Base-by-base conservation (phyloP, 2,888 invertebrate genomes). In the Galerucella calmariensis region DNA sequence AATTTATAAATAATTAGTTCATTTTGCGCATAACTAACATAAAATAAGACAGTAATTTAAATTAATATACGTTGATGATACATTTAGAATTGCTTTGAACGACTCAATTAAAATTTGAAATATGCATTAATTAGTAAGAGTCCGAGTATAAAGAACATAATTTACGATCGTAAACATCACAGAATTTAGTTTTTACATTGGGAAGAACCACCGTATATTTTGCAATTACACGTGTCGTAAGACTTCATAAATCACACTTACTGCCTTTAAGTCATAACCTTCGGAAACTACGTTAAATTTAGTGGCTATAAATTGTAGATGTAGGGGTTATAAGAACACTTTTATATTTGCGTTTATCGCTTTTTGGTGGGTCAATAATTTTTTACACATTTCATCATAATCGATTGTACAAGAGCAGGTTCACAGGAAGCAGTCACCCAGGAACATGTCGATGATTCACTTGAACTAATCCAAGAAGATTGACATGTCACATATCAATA, bases 131-230 rank as follows among this genome's bases (percentile, higher is more conserved):
- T 85, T 84, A 84, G 84, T 83, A 81, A 78, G 78, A 79, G 81
- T 82, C 83, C 82, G 82, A 85, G 83, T 77, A 81, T 78, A 75
- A 71, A 74, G 77, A 51, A n/a, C 68, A 77, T 83, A 83, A 85
- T 85, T 86, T 85, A 85, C 83, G 83, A 80, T 79, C 78, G 78
- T 65, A 74, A 79, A 85, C 85, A 86, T 86, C 85, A 86, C 81
- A 84, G 82, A 82, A 82, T 80, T 82, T 81, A 79, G 78, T 80
- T 82, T 83, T 79, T 79, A 80, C 78, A 20, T 82, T 81, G 78
- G 78, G 75, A 75, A 76, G 74, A 75, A 76, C 69, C 70, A 62
- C 53, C 44, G 73, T 69, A 24, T 67, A 67, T 65, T 65, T 63
- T 66, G 73, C 56, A 76, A 80, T 80, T 77, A 81, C 81, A 80